Conservation (phyloP, 2,888 invertebrate species). For the Pyrochroa serraticornis region DNA sequence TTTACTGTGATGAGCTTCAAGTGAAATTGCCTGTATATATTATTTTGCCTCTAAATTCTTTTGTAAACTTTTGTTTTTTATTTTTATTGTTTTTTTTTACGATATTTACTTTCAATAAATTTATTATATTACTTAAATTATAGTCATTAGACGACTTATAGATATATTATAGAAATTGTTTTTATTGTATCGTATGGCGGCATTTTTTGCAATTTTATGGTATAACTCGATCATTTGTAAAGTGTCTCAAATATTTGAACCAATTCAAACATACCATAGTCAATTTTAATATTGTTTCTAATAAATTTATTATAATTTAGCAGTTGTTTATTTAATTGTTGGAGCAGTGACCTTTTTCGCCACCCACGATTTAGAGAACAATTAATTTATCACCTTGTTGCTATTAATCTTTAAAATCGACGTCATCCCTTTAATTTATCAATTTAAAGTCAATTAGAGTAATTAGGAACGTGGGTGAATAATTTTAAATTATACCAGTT, state of each 20-base stretch:
- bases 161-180: constrained; percentile 54
- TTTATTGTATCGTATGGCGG: constrained; percentile 46
- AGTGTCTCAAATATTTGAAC: constrained; percentile 47
- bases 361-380: neutral
- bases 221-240: constrained; percentile 34
- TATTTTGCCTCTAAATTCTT: constrained; percentile 52
- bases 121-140: constrained; percentile 55
- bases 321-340: constrained; percentile 6
- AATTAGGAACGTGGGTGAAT: too few species aligned
- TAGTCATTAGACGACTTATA: constrained; percentile 51
- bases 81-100: constrained; percentile 44
- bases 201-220: constrained; percentile 28
- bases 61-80: constrained; percentile 47
- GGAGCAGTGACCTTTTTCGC: neutral
- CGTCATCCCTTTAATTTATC: too few species aligned
- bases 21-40: constrained; percentile 57
- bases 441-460: too few species aligned
- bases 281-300: constrained; percentile 58
- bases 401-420: too few species aligned
- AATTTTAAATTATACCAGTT: too few species aligned
- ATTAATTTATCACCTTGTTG: neutral
- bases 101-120: constrained; percentile 53
- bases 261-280: constrained; percentile 53
- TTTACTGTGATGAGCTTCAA: constrained; percentile 60
- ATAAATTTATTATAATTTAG: constrained; percentile 54